These are phyloP conservation scores for Isotomurus palustris DNA, from an alignment of 2,888 invertebrate genomes.

Conservation along the genomic window DNA sequence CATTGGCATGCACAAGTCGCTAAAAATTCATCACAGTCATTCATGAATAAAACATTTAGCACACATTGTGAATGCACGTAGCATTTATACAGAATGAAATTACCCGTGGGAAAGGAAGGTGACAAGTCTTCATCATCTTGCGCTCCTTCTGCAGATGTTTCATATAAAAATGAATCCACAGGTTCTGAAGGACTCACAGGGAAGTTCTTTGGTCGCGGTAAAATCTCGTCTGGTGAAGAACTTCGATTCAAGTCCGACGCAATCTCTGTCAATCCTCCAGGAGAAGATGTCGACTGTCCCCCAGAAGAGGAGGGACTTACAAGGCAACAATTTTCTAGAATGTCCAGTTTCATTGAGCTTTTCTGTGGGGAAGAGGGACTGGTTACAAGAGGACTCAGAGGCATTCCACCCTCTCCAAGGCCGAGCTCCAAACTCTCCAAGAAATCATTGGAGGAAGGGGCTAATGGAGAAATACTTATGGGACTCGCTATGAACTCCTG, in stretches of 20 bases:
- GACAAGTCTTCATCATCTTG: not conserved
- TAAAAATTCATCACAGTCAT: no score
- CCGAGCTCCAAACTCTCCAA: no score
- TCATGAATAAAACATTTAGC: slow-evolving; percentile 1
- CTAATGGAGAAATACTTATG: no score
- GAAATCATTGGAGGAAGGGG: no score
- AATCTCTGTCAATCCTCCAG: no score
- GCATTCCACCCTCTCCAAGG: not conserved
- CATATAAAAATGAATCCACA: slow-evolving; percentile 10
- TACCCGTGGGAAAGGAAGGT: slow-evolving; percentile 24
- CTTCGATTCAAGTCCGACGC: not conserved
- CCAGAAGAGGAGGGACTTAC: slow-evolving; percentile 4
- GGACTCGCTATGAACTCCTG: no score
- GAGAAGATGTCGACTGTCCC: no score
- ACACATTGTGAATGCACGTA: not conserved
- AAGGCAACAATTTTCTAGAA: not conserved
- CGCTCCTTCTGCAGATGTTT: not conserved
- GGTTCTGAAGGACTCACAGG: slow-evolving; percentile 17
- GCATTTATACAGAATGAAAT: not conserved
- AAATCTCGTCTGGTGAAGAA: slow-evolving; percentile 15
- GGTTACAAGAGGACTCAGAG: slow-evolving; percentile 2
- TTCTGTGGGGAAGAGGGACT: slow-evolving; percentile 1
- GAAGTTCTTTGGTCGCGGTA: slow-evolving; percentile 22
- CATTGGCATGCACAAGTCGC: slow-evolving; percentile 33
- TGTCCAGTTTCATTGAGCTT: not conserved